Evolutionary conservation across 2,113 vertebrate genomes (phyloP).

Genomic region (Melierax canorus): DNA sequence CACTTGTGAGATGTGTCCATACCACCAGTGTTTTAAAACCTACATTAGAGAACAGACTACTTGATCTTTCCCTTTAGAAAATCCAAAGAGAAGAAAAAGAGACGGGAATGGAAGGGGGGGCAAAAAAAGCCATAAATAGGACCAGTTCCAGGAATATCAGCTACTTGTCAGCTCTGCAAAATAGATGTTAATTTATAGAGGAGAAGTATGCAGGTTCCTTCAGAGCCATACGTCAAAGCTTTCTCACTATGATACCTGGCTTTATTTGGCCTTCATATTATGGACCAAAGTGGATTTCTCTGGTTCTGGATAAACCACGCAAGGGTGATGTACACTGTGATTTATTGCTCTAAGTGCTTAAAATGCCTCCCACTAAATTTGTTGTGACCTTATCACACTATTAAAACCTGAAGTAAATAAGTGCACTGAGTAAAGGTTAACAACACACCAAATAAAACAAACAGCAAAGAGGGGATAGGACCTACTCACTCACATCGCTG

Average conservation of each 20-base stretch:
- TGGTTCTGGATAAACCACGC: slow-evolving; percentile 38
- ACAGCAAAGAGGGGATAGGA: not conserved
- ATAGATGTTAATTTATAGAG: slow-evolving; percentile 70
- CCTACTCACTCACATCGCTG: not conserved
- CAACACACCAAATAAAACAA: slow-evolving; percentile 59
- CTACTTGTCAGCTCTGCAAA: slow-evolving; percentile 58
- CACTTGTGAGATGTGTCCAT: not conserved
- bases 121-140: slow-evolving; percentile 29
- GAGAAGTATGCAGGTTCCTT: slow-evolving; percentile 35
- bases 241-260: slow-evolving; percentile 25
- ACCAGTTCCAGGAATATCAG: slow-evolving; percentile 61
- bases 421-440: slow-evolving; percentile 62
- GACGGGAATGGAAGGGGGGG: not conserved
- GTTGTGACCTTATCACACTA: slow-evolving; percentile 61
- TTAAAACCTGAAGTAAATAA: slow-evolving; percentile 60
- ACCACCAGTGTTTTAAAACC: not conserved
- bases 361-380: slow-evolving; percentile 67
- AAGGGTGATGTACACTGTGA: slow-evolving; percentile 24
- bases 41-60: not conserved
- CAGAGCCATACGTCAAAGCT: slow-evolving; percentile 60
- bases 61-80: no score
- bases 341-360: slow-evolving; percentile 68
- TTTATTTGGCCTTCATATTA: slow-evolving; percentile 42
- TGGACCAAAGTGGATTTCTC: slow-evolving; percentile 70
- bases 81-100: no score